Percentiles rank a stretch among this genome's conserved stretches.
Conservation (phyloP, 2,113 vertebrate genomes). For the Alligator mississippiensis region DNA sequence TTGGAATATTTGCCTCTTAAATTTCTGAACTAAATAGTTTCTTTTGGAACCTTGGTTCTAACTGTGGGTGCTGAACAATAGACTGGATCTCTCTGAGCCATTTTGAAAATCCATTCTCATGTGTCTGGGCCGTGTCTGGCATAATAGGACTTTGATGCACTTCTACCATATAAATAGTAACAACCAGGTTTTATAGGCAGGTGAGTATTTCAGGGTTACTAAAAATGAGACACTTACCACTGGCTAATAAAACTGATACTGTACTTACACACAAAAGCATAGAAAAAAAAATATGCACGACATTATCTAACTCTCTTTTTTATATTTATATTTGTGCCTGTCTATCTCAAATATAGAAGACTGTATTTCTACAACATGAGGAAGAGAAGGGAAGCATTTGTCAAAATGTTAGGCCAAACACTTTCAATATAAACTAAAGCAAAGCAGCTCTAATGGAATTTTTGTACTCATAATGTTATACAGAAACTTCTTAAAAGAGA, state of each 20-base stretch:
- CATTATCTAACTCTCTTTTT: background rate
- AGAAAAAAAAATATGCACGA: background rate
- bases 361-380: background rate
- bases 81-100: background rate
- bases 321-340: no score
- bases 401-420: background rate
- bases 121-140: background rate
- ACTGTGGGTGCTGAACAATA: accelerated
- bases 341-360: no score
- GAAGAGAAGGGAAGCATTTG: background rate
- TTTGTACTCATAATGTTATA: background rate
- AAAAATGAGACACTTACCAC: background rate
- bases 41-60: accelerated
- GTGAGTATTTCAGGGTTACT: background rate
- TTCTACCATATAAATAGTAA: background rate
- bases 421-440: background rate
- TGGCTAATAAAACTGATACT: background rate
- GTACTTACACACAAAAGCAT: background rate
- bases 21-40: background rate
- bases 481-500: no score
- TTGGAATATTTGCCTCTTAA: background rate
- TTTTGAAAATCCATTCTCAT: background rate
- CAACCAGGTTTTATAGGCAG: background rate
- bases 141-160: background rate
- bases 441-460: background rate